Conservation (phyloP, 2,888 invertebrate genomes). For the Epinotia demarniana region DNA sequence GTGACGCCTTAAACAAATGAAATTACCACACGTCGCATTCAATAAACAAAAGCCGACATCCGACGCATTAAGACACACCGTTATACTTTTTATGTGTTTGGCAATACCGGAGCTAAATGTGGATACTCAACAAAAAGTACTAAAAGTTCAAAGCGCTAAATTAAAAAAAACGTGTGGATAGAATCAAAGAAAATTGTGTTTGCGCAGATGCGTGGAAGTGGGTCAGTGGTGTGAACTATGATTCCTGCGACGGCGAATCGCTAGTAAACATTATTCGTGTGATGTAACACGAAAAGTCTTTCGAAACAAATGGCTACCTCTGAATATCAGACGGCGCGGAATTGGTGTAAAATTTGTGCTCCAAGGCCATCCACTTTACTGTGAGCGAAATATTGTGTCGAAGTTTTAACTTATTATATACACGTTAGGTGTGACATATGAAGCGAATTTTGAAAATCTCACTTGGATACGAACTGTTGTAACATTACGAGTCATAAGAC, state of each 20-base stretch:
- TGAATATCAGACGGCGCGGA: slow-evolving; percentile 66
- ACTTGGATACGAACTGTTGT: background rate
- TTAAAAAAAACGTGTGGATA: slow-evolving; percentile 51
- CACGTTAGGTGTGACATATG: background rate
- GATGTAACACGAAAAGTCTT: slow-evolving; percentile 57
- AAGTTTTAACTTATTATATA: background rate
- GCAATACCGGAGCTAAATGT: slow-evolving; percentile 8
- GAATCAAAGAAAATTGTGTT: slow-evolving; percentile 68
- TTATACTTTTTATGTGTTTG: slow-evolving; percentile 31
- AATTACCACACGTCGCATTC: slow-evolving; percentile 54
- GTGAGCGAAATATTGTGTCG: slow-evolving; percentile 21
- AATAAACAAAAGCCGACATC: slow-evolving; percentile 52
- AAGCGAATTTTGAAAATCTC: background rate
- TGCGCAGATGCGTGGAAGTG: slow-evolving; percentile 72
- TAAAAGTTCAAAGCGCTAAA: slow-evolving; percentile 50
- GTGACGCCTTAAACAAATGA: slow-evolving; percentile 52
- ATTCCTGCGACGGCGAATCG: slow-evolving; percentile 45
- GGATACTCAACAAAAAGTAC: slow-evolving; percentile 24
- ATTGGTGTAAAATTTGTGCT: slow-evolving; percentile 65
- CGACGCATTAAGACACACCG: slow-evolving; percentile 16
- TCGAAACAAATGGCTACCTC: slow-evolving; percentile 68
- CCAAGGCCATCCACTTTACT: slow-evolving; percentile 73
- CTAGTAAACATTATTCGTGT: slow-evolving; percentile 70
- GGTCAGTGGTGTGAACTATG: slow-evolving; percentile 78
- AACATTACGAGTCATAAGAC: background rate